phyloP scores from a whole-genome alignment of 2,797 vertebrate genomes.

The Sebastes hopkinsi region DNA sequence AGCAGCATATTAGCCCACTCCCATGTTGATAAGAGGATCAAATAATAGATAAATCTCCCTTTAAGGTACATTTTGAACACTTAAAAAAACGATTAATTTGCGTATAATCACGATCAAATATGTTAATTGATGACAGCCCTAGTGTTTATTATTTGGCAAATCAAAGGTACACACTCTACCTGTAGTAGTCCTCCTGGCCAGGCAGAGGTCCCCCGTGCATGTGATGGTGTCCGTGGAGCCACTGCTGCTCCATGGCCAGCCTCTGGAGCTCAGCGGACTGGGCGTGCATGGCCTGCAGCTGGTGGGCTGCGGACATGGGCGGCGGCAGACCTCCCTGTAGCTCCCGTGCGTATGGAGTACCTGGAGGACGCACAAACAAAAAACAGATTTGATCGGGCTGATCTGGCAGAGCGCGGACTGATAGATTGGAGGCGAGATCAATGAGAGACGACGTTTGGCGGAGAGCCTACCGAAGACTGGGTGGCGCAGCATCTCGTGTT shows the following conservation, averaged over 20 bases:
- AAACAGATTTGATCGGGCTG: not conserved
- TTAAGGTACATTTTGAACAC: not conserved
- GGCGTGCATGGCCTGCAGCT: constrained; percentile 99
- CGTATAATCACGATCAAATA: too few relatives aligned
- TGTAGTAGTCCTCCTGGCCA: constrained; percentile 99
- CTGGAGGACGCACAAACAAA: constrained; percentile 66
- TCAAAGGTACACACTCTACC: constrained; percentile 73
- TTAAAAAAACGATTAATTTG: not conserved
- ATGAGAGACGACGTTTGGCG: not conserved
- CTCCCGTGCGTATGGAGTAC: constrained; percentile 94
- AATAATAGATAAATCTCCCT: too few relatives aligned
- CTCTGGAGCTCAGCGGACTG: constrained; percentile 98
- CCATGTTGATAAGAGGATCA: too few relatives aligned
- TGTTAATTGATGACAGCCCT: too few relatives aligned
- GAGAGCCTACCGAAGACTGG: constrained; percentile 92
- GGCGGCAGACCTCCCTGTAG: constrained; percentile 92
- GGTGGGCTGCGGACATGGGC: constrained; percentile 97
- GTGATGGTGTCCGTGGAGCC: constrained; percentile 97
- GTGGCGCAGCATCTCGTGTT: constrained; percentile 99
- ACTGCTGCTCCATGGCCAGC: constrained; percentile 99
- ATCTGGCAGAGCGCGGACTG: not conserved
- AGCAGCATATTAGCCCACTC: too few relatives aligned
- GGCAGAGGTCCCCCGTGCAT: constrained; percentile 97
- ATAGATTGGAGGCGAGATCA: not conserved
- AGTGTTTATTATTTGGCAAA: not conserved